A percentile compares a stretch with the other conserved stretches of the same genome.
These are phyloP conservation scores for Rousettus leschenaultii DNA, from an alignment of 2,113 vertebrate species.

Conservation along the genomic window DNA sequence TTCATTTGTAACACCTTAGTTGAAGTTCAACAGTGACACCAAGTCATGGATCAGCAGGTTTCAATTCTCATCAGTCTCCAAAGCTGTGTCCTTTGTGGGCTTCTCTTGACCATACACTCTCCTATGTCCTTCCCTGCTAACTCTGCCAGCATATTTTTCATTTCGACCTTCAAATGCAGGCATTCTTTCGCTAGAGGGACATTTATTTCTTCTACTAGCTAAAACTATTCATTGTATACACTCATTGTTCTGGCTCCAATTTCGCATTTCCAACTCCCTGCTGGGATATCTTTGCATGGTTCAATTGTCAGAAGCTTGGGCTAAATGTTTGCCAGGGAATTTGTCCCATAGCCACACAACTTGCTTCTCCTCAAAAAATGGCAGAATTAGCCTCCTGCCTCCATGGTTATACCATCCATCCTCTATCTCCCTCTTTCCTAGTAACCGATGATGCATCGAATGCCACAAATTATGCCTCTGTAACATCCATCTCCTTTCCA, in stretches of 20 bases:
- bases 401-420: background rate
- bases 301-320: background rate
- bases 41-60: background rate
- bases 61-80: background rate
- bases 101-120: background rate
- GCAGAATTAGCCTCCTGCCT: background rate
- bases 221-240: background rate
- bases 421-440: background rate
- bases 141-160: background rate
- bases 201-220: background rate
- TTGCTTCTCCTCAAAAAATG: background rate
- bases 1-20: background rate
- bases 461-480: background rate
- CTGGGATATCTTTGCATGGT: background rate
- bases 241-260: background rate
- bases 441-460: background rate
- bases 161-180: background rate
- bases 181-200: background rate
- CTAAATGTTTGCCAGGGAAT: background rate
- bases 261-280: background rate
- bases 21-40: background rate
- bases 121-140: background rate
- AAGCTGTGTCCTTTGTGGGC: background rate
- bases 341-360: background rate
- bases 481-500: background rate